A percentile compares a stretch with the other conserved stretches of the same genome.
phyloP scores from a whole-genome alignment of 1,140 invertebrate genomes.

The Drosophila obscura region DNA sequence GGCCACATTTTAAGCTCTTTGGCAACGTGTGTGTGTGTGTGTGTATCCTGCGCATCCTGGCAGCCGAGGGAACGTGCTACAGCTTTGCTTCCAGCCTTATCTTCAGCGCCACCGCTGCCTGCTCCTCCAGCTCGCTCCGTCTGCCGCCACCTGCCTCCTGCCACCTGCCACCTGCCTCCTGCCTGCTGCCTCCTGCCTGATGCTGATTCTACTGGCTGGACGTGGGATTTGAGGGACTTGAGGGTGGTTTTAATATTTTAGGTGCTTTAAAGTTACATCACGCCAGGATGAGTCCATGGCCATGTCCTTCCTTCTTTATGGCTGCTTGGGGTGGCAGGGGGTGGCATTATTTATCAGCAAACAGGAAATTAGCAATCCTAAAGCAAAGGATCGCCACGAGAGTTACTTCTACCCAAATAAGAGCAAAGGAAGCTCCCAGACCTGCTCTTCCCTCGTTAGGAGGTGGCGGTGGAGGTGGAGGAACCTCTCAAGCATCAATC shows the following conservation, averaged over 20 bases:
- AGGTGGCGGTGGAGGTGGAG: not conserved
- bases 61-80: conserved; percentile 46
- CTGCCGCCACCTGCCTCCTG: conserved; percentile 3
- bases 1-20: conserved; percentile 82
- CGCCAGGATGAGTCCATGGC: conserved; percentile 31
- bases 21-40: conserved; percentile 56
- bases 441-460: too few species aligned
- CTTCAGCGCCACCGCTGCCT: conserved; percentile 36
- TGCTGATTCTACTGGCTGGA: not conserved
- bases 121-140: conserved; percentile 51
- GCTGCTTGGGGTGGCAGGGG: not conserved
- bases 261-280: conserved; percentile 78
- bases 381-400: not conserved
- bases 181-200: not conserved
- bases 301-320: conserved; percentile 14
- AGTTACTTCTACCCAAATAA: conserved; percentile 5
- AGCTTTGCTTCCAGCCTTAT: conserved; percentile 57
- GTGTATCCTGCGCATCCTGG: conserved; percentile 59
- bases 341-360: conserved; percentile 77
- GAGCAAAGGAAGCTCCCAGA: not conserved
- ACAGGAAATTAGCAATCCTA: conserved; percentile 73
- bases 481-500: not conserved
- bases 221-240: conserved; percentile 39
- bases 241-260: conserved; percentile 79
- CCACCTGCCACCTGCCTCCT: conserved; percentile 26